Base-by-base conservation (phyloP, 2,888 invertebrate species). In the Rotaria magnacalcarata region DNA sequence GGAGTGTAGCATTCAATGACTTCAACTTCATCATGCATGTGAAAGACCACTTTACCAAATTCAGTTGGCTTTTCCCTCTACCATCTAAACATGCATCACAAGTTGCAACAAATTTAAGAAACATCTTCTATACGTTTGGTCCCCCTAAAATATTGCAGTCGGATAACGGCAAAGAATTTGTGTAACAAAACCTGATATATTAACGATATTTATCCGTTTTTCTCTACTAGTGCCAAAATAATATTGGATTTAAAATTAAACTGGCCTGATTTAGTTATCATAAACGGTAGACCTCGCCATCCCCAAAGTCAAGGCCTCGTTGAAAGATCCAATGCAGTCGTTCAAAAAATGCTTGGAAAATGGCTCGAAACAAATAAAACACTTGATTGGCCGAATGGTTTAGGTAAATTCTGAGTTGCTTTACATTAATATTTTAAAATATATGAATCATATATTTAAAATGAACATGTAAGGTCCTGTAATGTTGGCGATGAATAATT, bases 291-390 rank as follows among this genome's bases (percentile, higher is more conserved):
- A 5, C 47, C 80, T 7, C 24, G 80, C 11, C 47, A 80, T n/a
- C 24, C 47, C 2, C 80, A 47, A 43, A 80, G 47, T 47, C 80
- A 80, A 47, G 80, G 80, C 0, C 47, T 80, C 5, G 47, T 80
- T 6, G 47, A 47, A 80, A 4, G 80, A 47, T 1, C 4, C 8
- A 80, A 80, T 47, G n/a, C 80, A 24, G 80, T 80, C 1, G 24
- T 80, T 5, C 85, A 85, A 60, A 34, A 60, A 6, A 85, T 60
- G 67, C 11, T 85, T 21, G 85, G 74, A 2, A 67, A 85, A 43
- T 85, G 85, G 85, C 4, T 19, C 27, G 85, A 85, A 21, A 24
- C 21, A 60, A 85, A 85, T 47, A 47, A 67, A 41, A 24, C 80
- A 3, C 8, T 7, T 8, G 10, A 60, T 67, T 58, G 14, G 52